phyloP scores from a whole-genome alignment of 2,113 vertebrate species.

The Marmota flaviventris region DNA sequence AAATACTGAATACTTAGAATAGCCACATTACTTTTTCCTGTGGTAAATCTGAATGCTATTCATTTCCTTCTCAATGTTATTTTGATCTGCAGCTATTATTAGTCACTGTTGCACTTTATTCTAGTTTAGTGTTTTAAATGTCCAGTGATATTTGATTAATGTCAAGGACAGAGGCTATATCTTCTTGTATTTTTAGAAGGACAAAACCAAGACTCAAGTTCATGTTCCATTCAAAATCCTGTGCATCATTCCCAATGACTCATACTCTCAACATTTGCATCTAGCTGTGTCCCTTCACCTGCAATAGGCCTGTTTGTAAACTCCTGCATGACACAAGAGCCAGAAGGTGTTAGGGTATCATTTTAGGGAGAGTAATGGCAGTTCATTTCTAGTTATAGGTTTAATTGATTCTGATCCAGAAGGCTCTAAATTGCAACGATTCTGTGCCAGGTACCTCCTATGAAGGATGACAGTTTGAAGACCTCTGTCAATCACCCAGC shows the following conservation, averaged over 20 bases:
- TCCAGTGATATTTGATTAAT: not conserved
- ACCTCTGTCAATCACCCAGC: slow-evolving; percentile 71
- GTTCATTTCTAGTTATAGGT: slow-evolving; percentile 58
- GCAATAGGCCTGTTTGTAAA: not conserved
- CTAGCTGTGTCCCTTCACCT: not conserved
- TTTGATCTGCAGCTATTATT: not conserved
- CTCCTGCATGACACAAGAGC: not conserved
- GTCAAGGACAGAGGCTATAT: slow-evolving; percentile 13
- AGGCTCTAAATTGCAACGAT: slow-evolving; percentile 10
- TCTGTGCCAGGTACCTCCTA: slow-evolving; percentile 61
- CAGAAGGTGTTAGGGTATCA: not conserved
- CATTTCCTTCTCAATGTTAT: not conserved
- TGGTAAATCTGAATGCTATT: not conserved
- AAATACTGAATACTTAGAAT: not conserved
- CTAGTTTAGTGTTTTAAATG: not conserved
- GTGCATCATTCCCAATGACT: not conserved
- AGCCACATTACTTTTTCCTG: not conserved
- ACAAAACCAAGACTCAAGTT: not conserved
- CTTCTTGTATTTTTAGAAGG: slow-evolving; percentile 29
- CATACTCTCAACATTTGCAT: not conserved
- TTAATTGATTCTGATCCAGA: slow-evolving; percentile 60
- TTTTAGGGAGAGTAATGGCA: slow-evolving; percentile 33
- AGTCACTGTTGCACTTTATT: not conserved
- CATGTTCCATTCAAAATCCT: not conserved
- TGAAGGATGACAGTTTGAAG: slow-evolving; percentile 51